Evolutionary conservation across 2,113 vertebrate genomes (phyloP), one percentile per base, ranked within the genome.

Genomic region (Aramus guarauna): DNA sequence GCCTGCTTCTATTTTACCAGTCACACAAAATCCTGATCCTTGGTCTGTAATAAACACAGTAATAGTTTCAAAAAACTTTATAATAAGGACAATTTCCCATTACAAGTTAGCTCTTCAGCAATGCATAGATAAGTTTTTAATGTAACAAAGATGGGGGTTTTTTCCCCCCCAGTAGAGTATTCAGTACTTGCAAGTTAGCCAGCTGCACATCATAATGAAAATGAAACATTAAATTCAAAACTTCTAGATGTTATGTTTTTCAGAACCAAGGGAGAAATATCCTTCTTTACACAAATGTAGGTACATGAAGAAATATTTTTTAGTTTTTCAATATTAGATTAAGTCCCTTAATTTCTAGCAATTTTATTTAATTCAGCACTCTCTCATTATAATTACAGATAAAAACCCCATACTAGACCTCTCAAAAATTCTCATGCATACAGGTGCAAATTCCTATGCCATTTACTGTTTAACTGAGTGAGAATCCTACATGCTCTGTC

Each of bases 1-100:
- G 67, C 99, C 99, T 73, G 99, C 99, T 98, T 99, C 99, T 60
- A 99, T 99, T 98, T 99, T 99, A 80, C 99, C 99, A 67, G 99
- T 99, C 62, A 99, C 98, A 95, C 99, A 99, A 98, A 99, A 99
- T 91, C 99, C 99, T 81, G 99, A 99, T 59, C 99, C 99, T 98
- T 99, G 99, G 97, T 99, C 99, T 99, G 97, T 17, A 98, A 97
- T 8, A 96, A 97, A 96, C 22, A 96, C 12, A 85, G 24, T 43
- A 91, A 95, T 16, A 78, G 67, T 81, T 88, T 73, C 12, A 71
- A 85, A 94, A 62, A n/a, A 79, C 12, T 53, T 80, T 9, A 21
- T 5, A 63, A 69, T 15, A 85, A 64, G 58, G 15, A 72, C 47
- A 48, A 18, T 52, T 80, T 77, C 41, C 55, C 55, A 63, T 12